Base-by-base conservation (phyloP, 2,888 invertebrate genomes). In the Lypha dubia region DNA sequence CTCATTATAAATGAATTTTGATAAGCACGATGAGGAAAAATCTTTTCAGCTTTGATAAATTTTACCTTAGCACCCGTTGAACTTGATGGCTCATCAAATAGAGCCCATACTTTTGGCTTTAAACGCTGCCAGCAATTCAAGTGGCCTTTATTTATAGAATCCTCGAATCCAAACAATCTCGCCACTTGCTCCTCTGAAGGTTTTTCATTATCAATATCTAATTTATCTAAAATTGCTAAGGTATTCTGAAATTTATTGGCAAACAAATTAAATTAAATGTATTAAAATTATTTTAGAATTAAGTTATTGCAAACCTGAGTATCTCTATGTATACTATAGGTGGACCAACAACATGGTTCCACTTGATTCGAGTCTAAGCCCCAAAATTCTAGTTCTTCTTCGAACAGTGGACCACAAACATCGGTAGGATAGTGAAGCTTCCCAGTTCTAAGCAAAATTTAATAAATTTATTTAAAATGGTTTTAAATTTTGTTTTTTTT, bases 331-430 rank as follows among this genome's bases (percentile, higher is more conserved):
- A 96, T 95, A 92, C 96, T 96, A 88, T 98, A 99, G 28, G 98
- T 99, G 93, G 98, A 98, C 98, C 98, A 99, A 93, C 98, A 98
- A 93, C 98, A 99, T 5, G 98, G 98, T 92, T 98, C 98, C 90
- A 99, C 98, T 94, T 98, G 98, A 94, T 98, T 98, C 86, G 98
- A 96, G 93, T 98, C 98, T 92, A 98, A 94, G 84, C 98, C 98
- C 98, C 98, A 98, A 93, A 98, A 98, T 93, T 98, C 98, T 91
- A 98, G 93, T 93, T 98, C 98, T 92, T 98, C 98, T 90, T 98
- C 98, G 91, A 98, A 98, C 63, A 98, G 94, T 17, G 98, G 98
- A 1, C 98, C 98, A 92, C 98, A 98, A n/a, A 98, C 98, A 93
- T 98, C 97, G 84, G 98, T 98, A 13, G 98, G 98, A 92, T 98